Base-by-base conservation (phyloP, 1,140 invertebrate species). In the Hydropsyche tenuis region DNA sequence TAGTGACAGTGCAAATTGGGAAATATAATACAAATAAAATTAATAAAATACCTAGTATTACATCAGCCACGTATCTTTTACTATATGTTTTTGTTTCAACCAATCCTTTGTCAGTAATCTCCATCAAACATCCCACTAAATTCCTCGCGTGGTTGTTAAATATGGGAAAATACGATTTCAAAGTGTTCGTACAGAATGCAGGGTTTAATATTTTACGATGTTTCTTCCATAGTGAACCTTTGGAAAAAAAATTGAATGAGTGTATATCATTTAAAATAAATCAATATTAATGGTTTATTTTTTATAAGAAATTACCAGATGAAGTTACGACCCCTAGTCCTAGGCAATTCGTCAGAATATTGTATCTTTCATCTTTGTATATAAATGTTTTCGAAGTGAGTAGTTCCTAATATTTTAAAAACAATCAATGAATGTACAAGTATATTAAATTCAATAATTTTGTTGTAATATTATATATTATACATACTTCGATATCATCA, bases 121-220 rank as follows among this genome's bases (percentile, higher is more conserved):
- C 42, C 16, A 45, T 16, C n/a, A 70, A 37, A 70, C 56, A 56
- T 2, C 56, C 30, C 1, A 25, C 27, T 27, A 70, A 23, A 20
- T 70, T 16, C n/a, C 25, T 70, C 7, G 43, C 48, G 20, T 70
- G 51, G n/a, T 56, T 53, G 11, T 70, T 45, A n/a, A 56, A 25
- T 9, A 56, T 20, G 3, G 7, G 11, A 48, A 23, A 46, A 37
- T 37, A 70, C 2, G 23, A n/a, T 37, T 56, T 70, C n/a, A 37
- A 18, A 12, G 6, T 27, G 4, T 7, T 70, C 6, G 12, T 46
- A 56, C 23, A 53, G 22, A 70, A 70, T 1, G 68, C 56, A 16
- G 68, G 68, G 27, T 70, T 70, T 7, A 70, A 7, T 2, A 70
- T 70, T 14, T 70, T 1, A 27, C 68, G 42, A 56, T 70, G 68